phyloP scores from a whole-genome alignment of 2,888 invertebrate species.

The Chrysodeixis includens region DNA sequence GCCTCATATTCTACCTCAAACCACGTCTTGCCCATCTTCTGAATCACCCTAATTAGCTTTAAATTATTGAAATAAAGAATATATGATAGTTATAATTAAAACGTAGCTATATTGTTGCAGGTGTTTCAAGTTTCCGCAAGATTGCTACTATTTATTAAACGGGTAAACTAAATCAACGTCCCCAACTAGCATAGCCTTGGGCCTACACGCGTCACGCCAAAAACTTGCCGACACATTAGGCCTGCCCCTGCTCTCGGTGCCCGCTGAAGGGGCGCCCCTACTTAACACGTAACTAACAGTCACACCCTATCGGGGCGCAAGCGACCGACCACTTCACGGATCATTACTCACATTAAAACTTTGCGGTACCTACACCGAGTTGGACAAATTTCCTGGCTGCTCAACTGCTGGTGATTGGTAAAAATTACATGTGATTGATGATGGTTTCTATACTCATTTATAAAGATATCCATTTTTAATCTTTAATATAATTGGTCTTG shows the following conservation, averaged over 20 bases:
- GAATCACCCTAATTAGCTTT: too few species aligned
- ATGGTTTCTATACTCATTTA: not conserved
- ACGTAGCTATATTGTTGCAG: too few species aligned
- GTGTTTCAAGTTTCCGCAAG: too few species aligned
- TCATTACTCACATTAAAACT: slow-evolving; percentile 70
- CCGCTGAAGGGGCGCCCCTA: slow-evolving; percentile 19
- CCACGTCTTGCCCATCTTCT: too few species aligned
- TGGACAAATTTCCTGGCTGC: slow-evolving; percentile 29
- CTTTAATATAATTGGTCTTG: too few species aligned
- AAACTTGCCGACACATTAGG: slow-evolving; percentile 37
- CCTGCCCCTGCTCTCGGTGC: slow-evolving; percentile 20
- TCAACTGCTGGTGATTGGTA: not conserved
- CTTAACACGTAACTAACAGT: slow-evolving; percentile 57
- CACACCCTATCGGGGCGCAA: slow-evolving; percentile 28
- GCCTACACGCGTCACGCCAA: not conserved
- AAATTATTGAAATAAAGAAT: too few species aligned
- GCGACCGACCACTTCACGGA: slow-evolving; percentile 57
- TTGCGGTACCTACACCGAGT: slow-evolving; percentile 56
- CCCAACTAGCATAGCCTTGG: not conserved
- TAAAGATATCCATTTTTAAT: not conserved
- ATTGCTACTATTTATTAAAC: not conserved
- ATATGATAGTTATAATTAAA: too few species aligned
- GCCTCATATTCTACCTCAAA: too few species aligned
- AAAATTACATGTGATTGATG: slow-evolving; percentile 8
- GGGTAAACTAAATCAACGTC: not conserved